phyloP scores from a whole-genome alignment of 1,140 invertebrate genomes.

The Drosophila pseudoobscura region DNA sequence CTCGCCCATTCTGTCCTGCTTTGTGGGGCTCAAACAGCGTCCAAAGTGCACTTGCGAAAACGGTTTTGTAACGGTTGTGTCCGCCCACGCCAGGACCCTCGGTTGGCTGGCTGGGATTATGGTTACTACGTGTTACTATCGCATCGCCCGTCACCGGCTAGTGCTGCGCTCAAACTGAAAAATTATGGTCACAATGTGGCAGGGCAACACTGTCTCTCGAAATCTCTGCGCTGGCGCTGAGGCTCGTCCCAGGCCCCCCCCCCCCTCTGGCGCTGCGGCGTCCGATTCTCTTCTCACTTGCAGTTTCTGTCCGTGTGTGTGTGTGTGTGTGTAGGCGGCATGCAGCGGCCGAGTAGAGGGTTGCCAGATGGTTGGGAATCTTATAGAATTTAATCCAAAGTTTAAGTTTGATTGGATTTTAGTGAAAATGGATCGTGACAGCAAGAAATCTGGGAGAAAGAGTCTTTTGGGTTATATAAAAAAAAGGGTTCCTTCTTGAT shows the following conservation, averaged over 20 bases:
- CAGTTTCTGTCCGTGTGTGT: slow-evolving; percentile 44
- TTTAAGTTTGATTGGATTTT: too few relatives aligned
- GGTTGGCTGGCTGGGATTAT: slow-evolving; percentile 26
- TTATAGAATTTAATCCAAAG: not conserved
- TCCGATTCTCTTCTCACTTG: slow-evolving; percentile 48
- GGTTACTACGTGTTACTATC: slow-evolving; percentile 38
- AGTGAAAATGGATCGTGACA: too few relatives aligned
- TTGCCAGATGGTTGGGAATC: slow-evolving; percentile 21
- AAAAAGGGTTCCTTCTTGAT: too few relatives aligned
- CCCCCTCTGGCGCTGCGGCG: slow-evolving; percentile 7
- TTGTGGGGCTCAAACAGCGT: not conserved
- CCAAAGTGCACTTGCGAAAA: too few relatives aligned
- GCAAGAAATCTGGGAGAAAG: too few relatives aligned
- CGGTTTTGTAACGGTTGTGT: too few relatives aligned
- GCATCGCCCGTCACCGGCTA: slow-evolving; percentile 77
- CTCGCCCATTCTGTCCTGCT: slow-evolving; percentile 16
- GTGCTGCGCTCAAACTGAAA: slow-evolving; percentile 74
- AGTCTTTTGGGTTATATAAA: too few relatives aligned
- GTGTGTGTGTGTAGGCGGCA: slow-evolving; percentile 31
- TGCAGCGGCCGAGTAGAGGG: slow-evolving; percentile 42
- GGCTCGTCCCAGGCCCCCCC: slow-evolving; percentile 18
- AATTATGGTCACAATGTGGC: slow-evolving; percentile 67
- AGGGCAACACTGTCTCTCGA: slow-evolving; percentile 36
- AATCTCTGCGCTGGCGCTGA: slow-evolving; percentile 77
- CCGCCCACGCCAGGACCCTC: slow-evolving; percentile 14